Base-by-base conservation (phyloP, 1,140 invertebrate species). In the Palaemon carinicauda region DNA sequence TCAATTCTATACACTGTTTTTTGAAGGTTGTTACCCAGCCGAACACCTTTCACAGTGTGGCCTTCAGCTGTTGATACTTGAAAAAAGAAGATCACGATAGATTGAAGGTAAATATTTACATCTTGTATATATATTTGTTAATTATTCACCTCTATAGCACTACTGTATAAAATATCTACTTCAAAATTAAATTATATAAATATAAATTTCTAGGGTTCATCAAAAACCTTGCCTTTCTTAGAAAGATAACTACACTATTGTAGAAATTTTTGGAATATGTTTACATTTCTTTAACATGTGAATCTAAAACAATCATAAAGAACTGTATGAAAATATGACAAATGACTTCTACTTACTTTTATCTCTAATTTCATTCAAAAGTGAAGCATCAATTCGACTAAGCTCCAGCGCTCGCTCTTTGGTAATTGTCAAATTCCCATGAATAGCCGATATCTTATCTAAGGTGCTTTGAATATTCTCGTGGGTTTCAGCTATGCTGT, bases 51-150 rank as follows among this genome's bases (percentile, higher is more conserved):
- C 69, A 87, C 89, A 27, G 90, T 90, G 69, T 89, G 89, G 41
- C 81, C 71, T 83, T 90, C 87, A 12, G 89, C 89, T 54, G 89
- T 33, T 15, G 95, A 92, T 93, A 95, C 53, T 92, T 91, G 41
- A 93, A 91, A 87, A 95, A 94, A 88, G n/a, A 54, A 60, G 24
- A 53, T 10, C 21, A 29, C 15, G 1, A n/a, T 27, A 60, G 19
- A 3, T 14, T 7, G 24, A 15, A 1, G 24, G 5, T n/a, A 29
- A 41, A 41, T 41, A 4, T 41, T 41, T 9, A 41, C 7, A 41
- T 41, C 41, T 41, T 9, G 12, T 3, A 41, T 12, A 41, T 41
- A 41, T 12, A 41, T 41, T 41, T 41, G 1, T 12, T 41, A 3
- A 9, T 41, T 12, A 9, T 41, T 41, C 41, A 41, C 12, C n/a